Percentiles rank a stretch among this genome's conserved stretches.
These are phyloP conservation scores for Dioctria linearis DNA, from an alignment of 2,888 invertebrate species.

Conservation along the genomic window DNA sequence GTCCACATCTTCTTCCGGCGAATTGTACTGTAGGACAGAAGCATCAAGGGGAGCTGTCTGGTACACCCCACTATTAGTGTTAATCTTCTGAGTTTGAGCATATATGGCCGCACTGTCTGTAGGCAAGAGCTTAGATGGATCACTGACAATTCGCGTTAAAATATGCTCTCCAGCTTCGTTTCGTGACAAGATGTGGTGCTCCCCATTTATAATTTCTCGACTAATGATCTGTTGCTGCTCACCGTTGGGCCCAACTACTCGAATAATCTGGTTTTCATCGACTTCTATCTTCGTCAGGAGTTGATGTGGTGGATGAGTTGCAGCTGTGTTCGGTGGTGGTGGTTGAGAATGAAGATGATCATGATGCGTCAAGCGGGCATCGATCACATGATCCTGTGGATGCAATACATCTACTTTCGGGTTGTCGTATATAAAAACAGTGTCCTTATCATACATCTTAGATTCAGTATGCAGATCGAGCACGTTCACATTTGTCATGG, in stretches of 20 bases:
- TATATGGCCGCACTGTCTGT: slow-evolving; percentile 69
- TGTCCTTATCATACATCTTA: slow-evolving; percentile 70
- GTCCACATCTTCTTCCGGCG: slow-evolving; percentile 61
- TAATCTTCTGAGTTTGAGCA: slow-evolving; percentile 69
- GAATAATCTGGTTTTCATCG: slow-evolving; percentile 71
- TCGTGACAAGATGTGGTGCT: slow-evolving; percentile 70
- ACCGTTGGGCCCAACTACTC: slow-evolving; percentile 70
- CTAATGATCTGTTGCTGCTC: slow-evolving; percentile 71
- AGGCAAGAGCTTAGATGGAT: slow-evolving; percentile 70
- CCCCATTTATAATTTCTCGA: slow-evolving; percentile 71
- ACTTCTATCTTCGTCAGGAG: slow-evolving; percentile 70
- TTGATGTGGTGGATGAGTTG: slow-evolving; percentile 62
- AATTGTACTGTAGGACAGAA: slow-evolving; percentile 69
- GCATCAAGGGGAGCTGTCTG: slow-evolving; percentile 70
- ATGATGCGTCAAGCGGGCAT: slow-evolving; percentile 65
- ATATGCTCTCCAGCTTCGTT: slow-evolving; percentile 72
- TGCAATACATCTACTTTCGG: slow-evolving; percentile 65
- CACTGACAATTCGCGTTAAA: slow-evolving; percentile 70
- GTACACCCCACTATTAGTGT: slow-evolving; percentile 65
- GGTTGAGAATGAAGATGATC: slow-evolving; percentile 61
- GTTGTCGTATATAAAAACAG: slow-evolving; percentile 69
- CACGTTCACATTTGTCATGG: slow-evolving; percentile 90
- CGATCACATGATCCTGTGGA: slow-evolving; percentile 68
- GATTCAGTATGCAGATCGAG: slow-evolving; percentile 75
- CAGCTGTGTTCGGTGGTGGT: slow-evolving; percentile 61